phyloP scores from a whole-genome alignment of 2,797 vertebrate genomes.

The Acipenser oxyrinchus region DNA sequence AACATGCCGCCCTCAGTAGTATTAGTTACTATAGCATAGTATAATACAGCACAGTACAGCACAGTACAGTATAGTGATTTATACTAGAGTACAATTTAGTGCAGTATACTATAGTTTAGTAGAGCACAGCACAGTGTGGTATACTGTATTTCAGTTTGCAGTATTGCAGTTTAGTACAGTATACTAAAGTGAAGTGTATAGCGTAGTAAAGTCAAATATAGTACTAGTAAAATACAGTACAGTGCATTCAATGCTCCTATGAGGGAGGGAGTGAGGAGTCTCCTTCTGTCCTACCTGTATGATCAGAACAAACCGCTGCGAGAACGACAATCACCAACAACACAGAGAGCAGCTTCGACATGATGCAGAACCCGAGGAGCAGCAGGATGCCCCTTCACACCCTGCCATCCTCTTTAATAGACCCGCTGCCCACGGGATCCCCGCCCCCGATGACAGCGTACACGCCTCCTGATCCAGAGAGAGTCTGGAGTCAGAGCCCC shows the following conservation, averaged over 20 bases:
- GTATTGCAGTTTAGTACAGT: too few relatives aligned
- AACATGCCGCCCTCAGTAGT: neutral
- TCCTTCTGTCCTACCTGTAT: slow-evolving; percentile 25
- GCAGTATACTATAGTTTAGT: too few relatives aligned
- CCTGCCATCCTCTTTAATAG: neutral
- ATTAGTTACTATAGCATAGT: neutral
- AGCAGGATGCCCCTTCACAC: neutral
- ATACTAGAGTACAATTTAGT: too few relatives aligned
- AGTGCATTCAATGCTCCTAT: too few relatives aligned
- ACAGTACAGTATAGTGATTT: neutral
- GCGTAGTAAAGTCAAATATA: too few relatives aligned
- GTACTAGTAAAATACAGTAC: too few relatives aligned
- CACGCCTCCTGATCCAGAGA: neutral
- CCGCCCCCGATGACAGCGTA: neutral
- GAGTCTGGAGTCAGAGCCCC: too few relatives aligned
- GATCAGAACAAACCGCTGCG: slow-evolving; percentile 11
- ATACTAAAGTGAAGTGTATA: too few relatives aligned
- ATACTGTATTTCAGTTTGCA: too few relatives aligned
- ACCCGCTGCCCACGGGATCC: slow-evolving; percentile 6
- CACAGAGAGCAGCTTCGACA: slow-evolving; percentile 34
- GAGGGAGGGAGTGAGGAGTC: neutral
- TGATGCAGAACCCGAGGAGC: slow-evolving; percentile 15
- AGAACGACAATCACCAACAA: slow-evolving; percentile 35
- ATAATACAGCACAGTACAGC: neutral
- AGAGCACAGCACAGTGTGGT: too few relatives aligned